phyloP scores from a whole-genome alignment of 2,113 vertebrate species.

The Thamnaconus septentrionalis region DNA sequence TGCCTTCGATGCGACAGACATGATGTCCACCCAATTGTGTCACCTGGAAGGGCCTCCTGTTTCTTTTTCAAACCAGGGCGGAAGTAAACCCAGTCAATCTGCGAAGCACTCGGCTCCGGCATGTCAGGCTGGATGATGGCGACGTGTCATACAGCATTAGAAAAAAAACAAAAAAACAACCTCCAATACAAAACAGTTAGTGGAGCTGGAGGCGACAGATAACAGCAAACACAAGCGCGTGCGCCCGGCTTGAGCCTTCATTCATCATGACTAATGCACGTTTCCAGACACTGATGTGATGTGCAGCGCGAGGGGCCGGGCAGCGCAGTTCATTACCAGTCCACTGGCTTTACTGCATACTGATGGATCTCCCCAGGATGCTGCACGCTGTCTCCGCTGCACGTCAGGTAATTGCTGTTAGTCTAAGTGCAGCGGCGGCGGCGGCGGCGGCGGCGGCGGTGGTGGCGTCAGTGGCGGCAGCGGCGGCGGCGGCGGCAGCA shows the following conservation, averaged over 20 bases:
- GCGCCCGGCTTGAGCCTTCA: constrained; percentile 13
- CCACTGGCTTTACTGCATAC: constrained; percentile 50
- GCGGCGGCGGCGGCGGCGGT: background rate
- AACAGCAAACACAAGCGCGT: background rate
- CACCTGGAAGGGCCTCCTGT: too few relatives aligned
- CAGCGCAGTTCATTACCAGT: constrained; percentile 59
- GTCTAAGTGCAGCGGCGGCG: constrained; percentile 59
- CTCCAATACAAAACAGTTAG: background rate
- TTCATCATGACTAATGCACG: constrained; percentile 47
- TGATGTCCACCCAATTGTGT: too few relatives aligned
- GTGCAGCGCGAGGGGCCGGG: constrained; percentile 26
- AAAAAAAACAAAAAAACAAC: too few relatives aligned
- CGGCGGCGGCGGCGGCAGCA: background rate
- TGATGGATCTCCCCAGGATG: constrained; percentile 63
- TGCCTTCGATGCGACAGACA: too few relatives aligned
- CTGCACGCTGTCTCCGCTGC: constrained; percentile 41
- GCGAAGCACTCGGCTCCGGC: too few relatives aligned
- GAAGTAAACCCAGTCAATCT: too few relatives aligned
- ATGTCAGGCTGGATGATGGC: too few relatives aligned
- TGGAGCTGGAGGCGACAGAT: background rate
- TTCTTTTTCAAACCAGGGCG: too few relatives aligned
- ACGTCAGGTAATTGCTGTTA: constrained; percentile 65
- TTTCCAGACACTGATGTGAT: constrained; percentile 46
- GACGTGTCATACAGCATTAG: too few relatives aligned
- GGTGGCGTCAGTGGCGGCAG: background rate